Evolutionary conservation across 2,797 vertebrate genomes (phyloP).

Genomic region (Petrocephalus sullivani): DNA sequence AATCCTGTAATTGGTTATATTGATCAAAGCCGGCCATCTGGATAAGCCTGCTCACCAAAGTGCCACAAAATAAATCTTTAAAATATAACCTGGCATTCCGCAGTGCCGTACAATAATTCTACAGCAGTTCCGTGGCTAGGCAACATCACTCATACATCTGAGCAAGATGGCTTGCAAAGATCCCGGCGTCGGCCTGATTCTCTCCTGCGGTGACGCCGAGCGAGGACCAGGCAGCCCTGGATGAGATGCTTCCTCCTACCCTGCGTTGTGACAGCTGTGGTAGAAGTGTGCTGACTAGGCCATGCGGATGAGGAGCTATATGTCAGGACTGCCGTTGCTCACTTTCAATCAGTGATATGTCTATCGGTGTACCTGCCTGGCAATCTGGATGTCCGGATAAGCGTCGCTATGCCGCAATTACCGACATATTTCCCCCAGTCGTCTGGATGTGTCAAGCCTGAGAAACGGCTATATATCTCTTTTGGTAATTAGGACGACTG

Average conservation of each 20-base stretch:
- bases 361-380: background rate
- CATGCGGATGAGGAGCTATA: background rate
- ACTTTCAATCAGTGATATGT: conserved; percentile 7
- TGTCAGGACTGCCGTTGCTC: background rate
- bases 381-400: background rate
- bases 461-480: conserved; percentile 6
- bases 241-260: background rate
- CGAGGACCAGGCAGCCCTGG: background rate
- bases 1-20: background rate
- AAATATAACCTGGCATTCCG: background rate
- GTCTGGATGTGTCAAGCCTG: background rate
- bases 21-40: background rate
- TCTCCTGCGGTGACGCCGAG: background rate
- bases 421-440: background rate
- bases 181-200: background rate
- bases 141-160: background rate
- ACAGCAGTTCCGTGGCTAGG: background rate
- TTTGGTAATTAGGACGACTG: background rate
- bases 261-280: background rate
- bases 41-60: background rate
- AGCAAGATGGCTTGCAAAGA: background rate
- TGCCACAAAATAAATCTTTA: background rate
- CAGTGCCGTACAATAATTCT: background rate
- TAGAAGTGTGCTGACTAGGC: conserved; percentile 8
- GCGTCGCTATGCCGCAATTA: background rate